Conservation (phyloP, 2,113 vertebrate genomes). For the Vicugna pacos region DNA sequence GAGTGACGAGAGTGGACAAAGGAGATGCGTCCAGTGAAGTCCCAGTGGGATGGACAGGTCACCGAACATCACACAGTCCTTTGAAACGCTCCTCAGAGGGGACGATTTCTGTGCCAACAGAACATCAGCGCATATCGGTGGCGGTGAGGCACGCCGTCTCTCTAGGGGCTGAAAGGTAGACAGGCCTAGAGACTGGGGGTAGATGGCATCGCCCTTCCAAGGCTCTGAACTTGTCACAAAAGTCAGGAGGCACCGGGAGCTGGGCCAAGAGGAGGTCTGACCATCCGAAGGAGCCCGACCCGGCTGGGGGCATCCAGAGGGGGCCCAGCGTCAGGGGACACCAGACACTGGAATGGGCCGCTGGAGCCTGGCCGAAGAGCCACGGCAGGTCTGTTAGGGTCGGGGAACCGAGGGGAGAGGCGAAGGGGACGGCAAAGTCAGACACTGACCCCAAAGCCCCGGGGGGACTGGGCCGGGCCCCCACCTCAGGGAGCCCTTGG, state of each 20-base stretch:
- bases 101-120: background rate
- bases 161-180: background rate
- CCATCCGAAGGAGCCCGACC: background rate
- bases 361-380: background rate
- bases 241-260: background rate
- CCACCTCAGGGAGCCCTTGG: too few relatives aligned
- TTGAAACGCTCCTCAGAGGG: too few relatives aligned
- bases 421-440: background rate
- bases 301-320: accelerated
- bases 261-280: background rate
- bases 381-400: background rate
- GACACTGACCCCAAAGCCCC: background rate
- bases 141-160: background rate
- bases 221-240: background rate
- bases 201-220: background rate
- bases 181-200: background rate
- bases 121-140: background rate
- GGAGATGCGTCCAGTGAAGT: background rate
- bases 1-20: accelerated
- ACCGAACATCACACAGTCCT: background rate
- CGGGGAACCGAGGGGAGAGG: background rate
- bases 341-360: background rate
- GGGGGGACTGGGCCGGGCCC: accelerated
- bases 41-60: accelerated
- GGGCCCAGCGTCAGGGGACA: background rate